Conservation (phyloP, 37 sponge, comb jelly and placozoan species). For the Crambe crambe region DNA sequence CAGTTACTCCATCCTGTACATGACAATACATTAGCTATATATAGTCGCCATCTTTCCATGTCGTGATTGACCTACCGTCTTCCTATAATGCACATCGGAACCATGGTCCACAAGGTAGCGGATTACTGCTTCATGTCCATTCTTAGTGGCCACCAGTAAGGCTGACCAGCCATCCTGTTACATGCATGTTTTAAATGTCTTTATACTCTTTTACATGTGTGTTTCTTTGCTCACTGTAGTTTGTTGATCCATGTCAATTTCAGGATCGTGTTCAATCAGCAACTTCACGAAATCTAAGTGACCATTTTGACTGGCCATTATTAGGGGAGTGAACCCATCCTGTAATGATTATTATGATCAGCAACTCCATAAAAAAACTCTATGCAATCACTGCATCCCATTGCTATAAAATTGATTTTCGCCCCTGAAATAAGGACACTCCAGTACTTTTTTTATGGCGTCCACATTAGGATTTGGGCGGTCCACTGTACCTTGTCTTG, state of each 20-base stretch:
- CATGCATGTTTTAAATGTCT: background rate
- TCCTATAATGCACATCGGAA: background rate
- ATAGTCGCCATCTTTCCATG: background rate
- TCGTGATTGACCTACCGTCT: background rate
- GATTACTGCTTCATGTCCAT: background rate
- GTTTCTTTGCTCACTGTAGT: background rate
- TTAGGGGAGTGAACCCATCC: background rate
- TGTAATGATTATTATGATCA: too few species aligned
- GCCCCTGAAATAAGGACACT: background rate
- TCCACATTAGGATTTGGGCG: too few species aligned
- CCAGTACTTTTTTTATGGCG: background rate
- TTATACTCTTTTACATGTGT: background rate
- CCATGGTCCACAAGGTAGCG: background rate
- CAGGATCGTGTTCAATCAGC: background rate
- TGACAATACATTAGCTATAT: background rate
- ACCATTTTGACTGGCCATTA: background rate
- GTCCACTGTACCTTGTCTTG: background rate
- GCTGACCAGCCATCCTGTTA: background rate
- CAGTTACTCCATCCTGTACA: background rate
- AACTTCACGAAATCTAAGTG: background rate
- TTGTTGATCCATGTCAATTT: background rate
- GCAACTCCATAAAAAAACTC: too few species aligned
- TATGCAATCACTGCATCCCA: background rate
- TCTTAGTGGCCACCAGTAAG: background rate
- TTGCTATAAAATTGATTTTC: background rate